phyloP scores from a whole-genome alignment of 2,797 vertebrate species.

The Hydrolagus colliei region DNA sequence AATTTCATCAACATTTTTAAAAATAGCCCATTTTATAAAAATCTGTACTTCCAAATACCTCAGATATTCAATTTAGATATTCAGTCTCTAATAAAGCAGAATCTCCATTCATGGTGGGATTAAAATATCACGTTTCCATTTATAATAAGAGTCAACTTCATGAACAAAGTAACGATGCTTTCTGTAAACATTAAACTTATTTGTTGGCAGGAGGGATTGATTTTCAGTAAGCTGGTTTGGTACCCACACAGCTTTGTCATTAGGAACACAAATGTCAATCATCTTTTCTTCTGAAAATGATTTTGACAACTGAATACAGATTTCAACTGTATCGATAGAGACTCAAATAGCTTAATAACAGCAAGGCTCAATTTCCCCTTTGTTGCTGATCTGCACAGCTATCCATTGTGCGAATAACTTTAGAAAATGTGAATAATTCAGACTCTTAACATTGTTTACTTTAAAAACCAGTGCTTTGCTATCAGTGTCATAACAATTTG shows the following conservation, averaged over 20 bases:
- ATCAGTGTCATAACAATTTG: neutral
- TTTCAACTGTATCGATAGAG: constrained; percentile 49
- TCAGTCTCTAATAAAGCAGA: neutral
- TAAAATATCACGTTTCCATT: constrained; percentile 1
- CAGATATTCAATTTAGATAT: neutral
- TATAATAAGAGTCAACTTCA: neutral
- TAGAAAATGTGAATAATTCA: constrained; percentile 19
- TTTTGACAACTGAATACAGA: constrained; percentile 65
- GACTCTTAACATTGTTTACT: neutral
- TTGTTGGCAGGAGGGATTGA: constrained; percentile 26
- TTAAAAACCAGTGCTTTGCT: constrained; percentile 3
- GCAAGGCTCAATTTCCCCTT: constrained; percentile 12
- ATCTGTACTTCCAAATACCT: neutral
- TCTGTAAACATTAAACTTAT: neutral
- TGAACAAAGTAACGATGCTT: neutral
- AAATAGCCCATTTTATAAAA: constrained; percentile 1
- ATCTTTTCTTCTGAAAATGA: constrained; percentile 56
- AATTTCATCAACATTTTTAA: too few species aligned
- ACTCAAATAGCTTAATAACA: constrained; percentile 30
- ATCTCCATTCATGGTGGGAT: neutral
- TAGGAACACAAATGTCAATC: constrained; percentile 59
- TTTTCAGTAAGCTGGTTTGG: constrained; percentile 50
- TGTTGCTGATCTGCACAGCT: neutral
- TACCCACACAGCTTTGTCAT: constrained; percentile 48
- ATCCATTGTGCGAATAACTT: neutral